A percentile compares a stretch with the other conserved stretches of the same genome.
phyloP scores from a whole-genome alignment of 1,140 invertebrate species.

The Nephila pilipes region DNA sequence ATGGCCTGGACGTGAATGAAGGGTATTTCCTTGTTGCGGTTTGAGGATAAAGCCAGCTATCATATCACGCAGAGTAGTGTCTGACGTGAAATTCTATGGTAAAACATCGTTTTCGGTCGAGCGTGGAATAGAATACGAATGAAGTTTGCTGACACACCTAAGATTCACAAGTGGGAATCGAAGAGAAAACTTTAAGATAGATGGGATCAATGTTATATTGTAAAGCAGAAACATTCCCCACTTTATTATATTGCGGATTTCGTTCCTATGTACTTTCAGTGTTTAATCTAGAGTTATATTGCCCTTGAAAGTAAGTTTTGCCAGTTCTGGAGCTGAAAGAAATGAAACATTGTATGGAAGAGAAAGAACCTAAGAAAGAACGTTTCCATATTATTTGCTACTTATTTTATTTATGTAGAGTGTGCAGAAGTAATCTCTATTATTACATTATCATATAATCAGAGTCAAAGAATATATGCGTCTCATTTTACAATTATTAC shows the following conservation, averaged over 20 bases:
- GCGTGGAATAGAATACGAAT: constrained; percentile 37
- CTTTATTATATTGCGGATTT: neutral
- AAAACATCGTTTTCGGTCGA: constrained; percentile 20
- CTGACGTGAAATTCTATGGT: constrained; percentile 29
- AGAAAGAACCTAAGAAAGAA: no score
- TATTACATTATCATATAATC: no score
- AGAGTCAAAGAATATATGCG: no score
- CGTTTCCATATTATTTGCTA: no score
- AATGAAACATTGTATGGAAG: neutral
- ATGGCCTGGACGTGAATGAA: constrained; percentile 57
- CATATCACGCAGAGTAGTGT: constrained; percentile 46
- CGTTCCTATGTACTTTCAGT: neutral
- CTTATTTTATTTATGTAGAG: no score
- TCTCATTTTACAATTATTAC: no score
- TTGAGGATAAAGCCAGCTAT: constrained; percentile 38
- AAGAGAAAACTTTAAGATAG: neutral
- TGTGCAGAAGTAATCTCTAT: no score
- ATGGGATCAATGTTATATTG: neutral
- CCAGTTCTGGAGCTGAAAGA: no score
- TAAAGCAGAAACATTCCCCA: neutral
- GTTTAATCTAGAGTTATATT: neutral
- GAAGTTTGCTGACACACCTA: constrained; percentile 37
- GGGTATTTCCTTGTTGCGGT: constrained; percentile 64
- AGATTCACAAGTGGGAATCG: neutral
- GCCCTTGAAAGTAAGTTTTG: neutral